A percentile compares a stretch with the other conserved stretches of the same genome.
Evolutionary conservation across 2,113 vertebrate genomes (phyloP).

Genomic region (Neofelis nebulosa): DNA sequence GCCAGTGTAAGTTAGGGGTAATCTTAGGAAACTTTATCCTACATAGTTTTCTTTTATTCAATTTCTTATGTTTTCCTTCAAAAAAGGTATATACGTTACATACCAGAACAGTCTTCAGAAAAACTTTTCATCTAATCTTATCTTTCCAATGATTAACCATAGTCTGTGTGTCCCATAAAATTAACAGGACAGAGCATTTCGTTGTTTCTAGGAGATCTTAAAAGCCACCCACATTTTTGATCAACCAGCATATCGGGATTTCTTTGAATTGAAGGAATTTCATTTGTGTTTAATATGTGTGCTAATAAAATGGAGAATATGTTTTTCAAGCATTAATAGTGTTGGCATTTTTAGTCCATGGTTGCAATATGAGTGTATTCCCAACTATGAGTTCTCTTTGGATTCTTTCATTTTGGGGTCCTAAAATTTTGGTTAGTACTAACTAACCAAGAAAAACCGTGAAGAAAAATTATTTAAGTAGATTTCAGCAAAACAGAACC

Average conservation of each 20-base stretch:
- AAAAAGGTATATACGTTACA: neutral
- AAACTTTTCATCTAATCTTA: neutral
- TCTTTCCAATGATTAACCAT: neutral
- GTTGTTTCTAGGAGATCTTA: neutral
- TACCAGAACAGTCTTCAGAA: neutral
- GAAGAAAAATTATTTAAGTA: neutral
- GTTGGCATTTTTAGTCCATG: neutral
- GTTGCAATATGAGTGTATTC: neutral
- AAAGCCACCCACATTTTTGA: neutral
- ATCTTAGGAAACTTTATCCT: constrained; percentile 47
- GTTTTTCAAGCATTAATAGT: neutral
- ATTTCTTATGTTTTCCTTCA: constrained; percentile 30
- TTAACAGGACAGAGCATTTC: neutral
- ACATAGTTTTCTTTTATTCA: neutral
- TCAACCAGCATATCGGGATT: neutral
- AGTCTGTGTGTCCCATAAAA: neutral
- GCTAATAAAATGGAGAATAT: neutral
- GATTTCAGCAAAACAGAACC: neutral
- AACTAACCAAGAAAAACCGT: neutral
- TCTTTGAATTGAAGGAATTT: neutral
- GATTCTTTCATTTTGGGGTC: neutral
- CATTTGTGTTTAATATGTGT: neutral
- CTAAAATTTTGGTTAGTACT: neutral
- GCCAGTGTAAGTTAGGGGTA: neutral
- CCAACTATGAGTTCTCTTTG: neutral